These are phyloP conservation scores for Liopterus haemorrhoidalis DNA, from an alignment of 2,888 invertebrate species.

Conservation along the genomic window DNA sequence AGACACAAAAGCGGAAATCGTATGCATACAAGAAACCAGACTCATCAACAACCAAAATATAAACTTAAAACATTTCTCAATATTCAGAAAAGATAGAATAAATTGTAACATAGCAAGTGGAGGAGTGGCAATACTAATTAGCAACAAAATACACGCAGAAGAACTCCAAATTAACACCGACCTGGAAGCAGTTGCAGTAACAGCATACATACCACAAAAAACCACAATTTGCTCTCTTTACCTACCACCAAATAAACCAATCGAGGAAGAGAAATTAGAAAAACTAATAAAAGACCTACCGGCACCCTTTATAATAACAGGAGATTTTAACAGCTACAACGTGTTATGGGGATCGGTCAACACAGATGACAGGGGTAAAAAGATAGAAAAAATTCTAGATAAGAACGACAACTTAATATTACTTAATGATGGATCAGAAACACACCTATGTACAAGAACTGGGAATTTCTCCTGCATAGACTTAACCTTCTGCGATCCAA, in stretches of 20 bases:
- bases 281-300: conserved; percentile 25
- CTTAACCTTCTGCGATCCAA: background rate
- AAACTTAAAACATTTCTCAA: background rate
- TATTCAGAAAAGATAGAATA: conserved; percentile 3
- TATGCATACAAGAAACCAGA: conserved; percentile 10
- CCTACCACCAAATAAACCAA: conserved; percentile 12
- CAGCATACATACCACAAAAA: conserved; percentile 12
- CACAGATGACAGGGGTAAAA: conserved; percentile 22
- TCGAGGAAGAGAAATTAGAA: conserved; percentile 8
- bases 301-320: conserved; percentile 25
- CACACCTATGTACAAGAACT: conserved; percentile 7
- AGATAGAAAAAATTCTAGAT: conserved; percentile 22
- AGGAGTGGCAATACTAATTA: conserved; percentile 25
- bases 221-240: conserved; percentile 27
- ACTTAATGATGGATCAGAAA: conserved; percentile 7
- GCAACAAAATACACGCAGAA: conserved; percentile 16
- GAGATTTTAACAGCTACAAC: conserved; percentile 27
- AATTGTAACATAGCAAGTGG: conserved; percentile 22
- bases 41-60: background rate
- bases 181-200: conserved; percentile 28
- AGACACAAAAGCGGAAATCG: conserved; percentile 3
- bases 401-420: conserved; percentile 6
- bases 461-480: conserved; percentile 5
- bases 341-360: conserved; percentile 18
- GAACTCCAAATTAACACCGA: conserved; percentile 21